Evolutionary conservation across 2,888 invertebrate species (phyloP).

Genomic region (Octodonta nipae): DNA sequence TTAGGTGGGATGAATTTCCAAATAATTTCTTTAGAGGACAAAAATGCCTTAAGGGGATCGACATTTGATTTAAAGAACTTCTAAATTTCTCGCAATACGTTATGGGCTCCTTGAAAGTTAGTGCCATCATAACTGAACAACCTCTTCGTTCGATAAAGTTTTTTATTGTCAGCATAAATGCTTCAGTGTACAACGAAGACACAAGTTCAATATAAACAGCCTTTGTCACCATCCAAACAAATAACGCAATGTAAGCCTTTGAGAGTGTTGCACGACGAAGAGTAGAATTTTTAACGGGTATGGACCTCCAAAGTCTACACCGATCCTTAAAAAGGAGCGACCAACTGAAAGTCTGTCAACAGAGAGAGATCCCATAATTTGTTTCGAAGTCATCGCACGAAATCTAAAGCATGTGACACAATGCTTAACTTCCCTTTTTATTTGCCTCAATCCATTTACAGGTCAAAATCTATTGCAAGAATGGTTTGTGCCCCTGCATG

Average conservation of each 20-base stretch:
- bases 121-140: conserved; percentile 1
- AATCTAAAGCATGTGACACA: neutral
- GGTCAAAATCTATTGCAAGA: neutral
- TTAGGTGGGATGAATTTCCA: neutral
- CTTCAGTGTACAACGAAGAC: neutral
- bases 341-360: neutral
- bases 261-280: neutral
- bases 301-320: conserved; percentile 3
- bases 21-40: neutral
- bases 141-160: conserved; percentile 2
- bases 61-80: neutral
- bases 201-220: conserved; percentile 3
- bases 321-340: neutral
- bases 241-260: conserved; percentile 2
- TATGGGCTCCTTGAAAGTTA: neutral
- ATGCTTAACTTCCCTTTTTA: neutral
- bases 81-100: neutral
- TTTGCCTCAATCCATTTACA: neutral
- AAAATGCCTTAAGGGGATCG: neutral
- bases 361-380: conserved; percentile 2
- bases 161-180: neutral
- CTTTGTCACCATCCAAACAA: conserved; percentile 3
- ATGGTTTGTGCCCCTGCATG: neutral
- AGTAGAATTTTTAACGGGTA: neutral
- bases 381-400: neutral